phyloP scores from a whole-genome alignment of 2,888 invertebrate species.

The Galeopsomyia nigrocyanea region DNA sequence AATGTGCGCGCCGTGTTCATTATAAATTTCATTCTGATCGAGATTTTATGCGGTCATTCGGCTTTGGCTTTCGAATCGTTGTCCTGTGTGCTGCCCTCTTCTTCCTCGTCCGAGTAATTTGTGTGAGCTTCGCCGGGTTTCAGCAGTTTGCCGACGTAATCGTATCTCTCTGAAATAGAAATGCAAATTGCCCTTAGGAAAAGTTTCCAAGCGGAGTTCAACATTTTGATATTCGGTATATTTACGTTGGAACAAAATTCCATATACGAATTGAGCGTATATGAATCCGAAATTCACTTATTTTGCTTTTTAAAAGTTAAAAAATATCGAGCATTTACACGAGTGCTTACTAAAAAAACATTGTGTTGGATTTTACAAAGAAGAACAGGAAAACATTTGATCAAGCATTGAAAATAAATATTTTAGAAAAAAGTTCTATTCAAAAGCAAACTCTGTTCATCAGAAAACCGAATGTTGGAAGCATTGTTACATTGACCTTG shows the following conservation, averaged over 20 bases:
- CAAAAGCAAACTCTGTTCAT: slow-evolving; percentile 9
- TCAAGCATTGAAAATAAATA: too few species aligned
- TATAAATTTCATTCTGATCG: slow-evolving; percentile 51
- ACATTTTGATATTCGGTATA: not conserved
- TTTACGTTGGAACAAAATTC: slow-evolving; percentile 5
- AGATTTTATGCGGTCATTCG: slow-evolving; percentile 61
- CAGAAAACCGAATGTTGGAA: slow-evolving; percentile 20
- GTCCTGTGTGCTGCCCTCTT: slow-evolving; percentile 70
- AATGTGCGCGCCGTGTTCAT: slow-evolving; percentile 57
- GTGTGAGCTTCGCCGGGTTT: slow-evolving; percentile 92
- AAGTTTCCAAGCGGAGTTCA: too few species aligned
- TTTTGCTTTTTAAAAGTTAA: too few species aligned
- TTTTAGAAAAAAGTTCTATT: not conserved
- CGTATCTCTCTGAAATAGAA: slow-evolving; percentile 87
- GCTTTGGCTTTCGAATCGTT: slow-evolving; percentile 68
- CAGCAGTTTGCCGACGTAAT: slow-evolving; percentile 88
- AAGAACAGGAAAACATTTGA: too few species aligned
- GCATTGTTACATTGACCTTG: slow-evolving; percentile 44
- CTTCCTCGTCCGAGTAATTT: slow-evolving; percentile 93
- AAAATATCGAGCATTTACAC: too few species aligned
- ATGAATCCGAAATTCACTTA: too few species aligned
- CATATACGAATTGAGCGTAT: too few species aligned
- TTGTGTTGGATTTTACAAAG: too few species aligned
- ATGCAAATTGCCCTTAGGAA: not conserved
- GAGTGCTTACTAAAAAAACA: too few species aligned